phyloP scores from a whole-genome alignment of 2,888 invertebrate species.

The Galeopsomyia nigrocyanea region DNA sequence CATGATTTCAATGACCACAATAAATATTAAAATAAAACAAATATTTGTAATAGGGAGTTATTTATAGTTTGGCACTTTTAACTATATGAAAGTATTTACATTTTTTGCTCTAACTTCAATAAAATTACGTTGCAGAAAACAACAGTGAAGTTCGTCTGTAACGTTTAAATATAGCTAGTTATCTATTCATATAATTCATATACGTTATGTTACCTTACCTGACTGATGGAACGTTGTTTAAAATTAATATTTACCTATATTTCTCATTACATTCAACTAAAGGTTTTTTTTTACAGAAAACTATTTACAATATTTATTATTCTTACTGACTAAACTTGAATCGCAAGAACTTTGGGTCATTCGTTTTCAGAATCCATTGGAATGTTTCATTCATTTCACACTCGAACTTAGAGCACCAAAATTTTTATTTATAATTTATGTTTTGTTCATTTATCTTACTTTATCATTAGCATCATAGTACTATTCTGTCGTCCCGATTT shows the following conservation, averaged over 20 bases:
- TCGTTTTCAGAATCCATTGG: conserved; percentile 34
- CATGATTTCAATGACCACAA: too few relatives aligned
- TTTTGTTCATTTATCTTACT: conserved; percentile 8
- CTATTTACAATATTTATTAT: conserved; percentile 59
- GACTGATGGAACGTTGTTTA: conserved; percentile 20
- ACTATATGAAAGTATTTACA: conserved; percentile 46
- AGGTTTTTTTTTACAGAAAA: conserved; percentile 59
- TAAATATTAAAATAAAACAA: too few relatives aligned
- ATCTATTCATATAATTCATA: conserved; percentile 26
- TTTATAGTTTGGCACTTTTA: conserved; percentile 47
- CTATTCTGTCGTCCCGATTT: too few relatives aligned
- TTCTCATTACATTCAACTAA: conserved; percentile 14
- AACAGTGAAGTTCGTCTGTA: conserved; percentile 34
- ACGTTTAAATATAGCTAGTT: conserved; percentile 30
- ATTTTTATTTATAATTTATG: conserved; percentile 11
- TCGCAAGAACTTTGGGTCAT: conserved; percentile 34
- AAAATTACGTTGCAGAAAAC: conserved; percentile 39
- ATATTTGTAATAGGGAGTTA: conserved; percentile 32
- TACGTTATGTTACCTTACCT: conserved; percentile 14
- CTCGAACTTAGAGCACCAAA: conserved; percentile 42
- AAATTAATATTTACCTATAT: conserved; percentile 10
- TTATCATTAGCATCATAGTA: conserved; percentile 4
- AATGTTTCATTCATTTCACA: conserved; percentile 37
- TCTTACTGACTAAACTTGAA: conserved; percentile 34
- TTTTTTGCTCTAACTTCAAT: conserved; percentile 32